Evolutionary conservation across 2,888 invertebrate genomes (phyloP), one percentile per base, ranked within the genome.

Genomic region (Rhingia campestris): DNA sequence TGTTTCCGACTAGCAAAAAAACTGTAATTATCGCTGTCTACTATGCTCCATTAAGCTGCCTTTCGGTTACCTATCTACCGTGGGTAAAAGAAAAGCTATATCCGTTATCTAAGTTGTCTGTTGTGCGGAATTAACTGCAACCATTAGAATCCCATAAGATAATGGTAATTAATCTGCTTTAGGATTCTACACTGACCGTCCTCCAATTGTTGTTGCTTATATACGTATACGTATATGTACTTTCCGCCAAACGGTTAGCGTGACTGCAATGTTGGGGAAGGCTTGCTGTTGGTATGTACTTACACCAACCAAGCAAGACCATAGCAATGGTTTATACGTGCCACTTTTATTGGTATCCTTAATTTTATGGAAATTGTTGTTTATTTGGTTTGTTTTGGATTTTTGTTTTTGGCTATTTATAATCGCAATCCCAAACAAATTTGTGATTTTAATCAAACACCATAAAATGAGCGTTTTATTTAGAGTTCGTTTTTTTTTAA

Each of bases 111-210:
- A 45, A 22, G 53, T 66, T 67, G 54, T 12, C 67, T 67, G 54
- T 67, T 67, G 54, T 67, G 43, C 54, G 35, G 54, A 67, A 67
- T 67, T 67, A 67, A 67, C 45, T 67, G 45, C 45, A 67, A 54
- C 54, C 67, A 67, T 67, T 67, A 67, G 41, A 67, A 35, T 53
- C 53, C 49, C 39, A 37, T 35, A 56, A 67, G 54, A 67, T 67
- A 67, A 56, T 43, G 67, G 54, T 45, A 67, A 67, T 67, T 56
- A 67, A 67, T 67, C 67, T 67, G 22, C 45, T 67, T 67, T 43
- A 39, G 49, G 54, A 43, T 35, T 67, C 67, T 67, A 45, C 33
- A 45, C 43, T 45, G 49, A 67, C 33, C 54, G 56, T 67, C 39
- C 32, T 66, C n/a, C 9, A 12, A 12, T 10, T 49, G 54, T n/a